Evolutionary conservation across 2,113 vertebrate species (phyloP), one percentile per base, ranked within the genome.

Genomic region (Semnopithecus entellus): DNA sequence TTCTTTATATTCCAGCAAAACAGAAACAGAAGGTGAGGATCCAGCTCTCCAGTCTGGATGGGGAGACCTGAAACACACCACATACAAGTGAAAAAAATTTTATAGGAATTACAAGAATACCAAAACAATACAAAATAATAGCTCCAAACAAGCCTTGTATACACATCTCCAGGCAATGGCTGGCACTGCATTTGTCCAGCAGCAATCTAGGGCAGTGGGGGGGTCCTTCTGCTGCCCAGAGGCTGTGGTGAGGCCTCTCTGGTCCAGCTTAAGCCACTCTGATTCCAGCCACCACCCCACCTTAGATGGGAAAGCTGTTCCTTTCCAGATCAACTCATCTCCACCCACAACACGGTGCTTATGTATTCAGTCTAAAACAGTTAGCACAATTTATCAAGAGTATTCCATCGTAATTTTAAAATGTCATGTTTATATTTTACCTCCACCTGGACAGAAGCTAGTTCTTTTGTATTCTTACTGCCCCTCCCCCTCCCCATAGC

Each of bases 401-500:
- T 73, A 52, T 45, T 64, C 82, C 68, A 66, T 72, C 0, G 0
- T 43, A 43, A 83, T 35, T 90, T 70, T 22, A 76, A 78, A 20
- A 23, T 38, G 57, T 48, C 55, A n/a, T 48, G 25, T 88, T 76
- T 30, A 5, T 64, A 55, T 57, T 96, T 75, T 80, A 82, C 50
- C 68, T 88, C 64, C 72, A 96, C 55, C 94, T 78, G 85, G 68
- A 64, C 64, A 80, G 48, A 68, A 81, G 73, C 79, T 59, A 45
- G 17, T 89, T 72, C 84, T 94, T 92, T 43, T 68, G 81, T 40
- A 70, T 45, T 64, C 76, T 73, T 12, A 68, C 35, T 9, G 91
- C 35, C 57, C 84, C 81, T 52, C 79, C 84, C 92, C 48, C 70
- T 86, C 89, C 79, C 86, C 83, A 81, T 92, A 25, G 86, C 91